These are phyloP conservation scores for Drosophila recens DNA, from an alignment of 2,888 invertebrate species.

Conservation along the genomic window DNA sequence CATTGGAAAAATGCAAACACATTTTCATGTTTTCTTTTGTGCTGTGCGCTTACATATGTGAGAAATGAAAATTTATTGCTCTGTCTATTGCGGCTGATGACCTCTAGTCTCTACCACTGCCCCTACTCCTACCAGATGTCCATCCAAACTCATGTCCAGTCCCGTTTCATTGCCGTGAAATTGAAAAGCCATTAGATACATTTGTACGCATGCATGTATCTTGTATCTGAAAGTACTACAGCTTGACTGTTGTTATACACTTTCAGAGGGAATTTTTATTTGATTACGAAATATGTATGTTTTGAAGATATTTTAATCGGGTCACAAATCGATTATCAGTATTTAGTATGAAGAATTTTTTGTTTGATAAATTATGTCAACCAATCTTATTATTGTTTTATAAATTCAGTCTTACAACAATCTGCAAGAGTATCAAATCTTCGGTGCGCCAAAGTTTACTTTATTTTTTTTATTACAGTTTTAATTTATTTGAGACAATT, in stretches of 20 bases:
- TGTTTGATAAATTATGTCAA: too few species aligned
- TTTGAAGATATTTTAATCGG: too few species aligned
- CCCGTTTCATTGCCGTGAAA: slow-evolving; percentile 52
- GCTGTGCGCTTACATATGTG: slow-evolving; percentile 19
- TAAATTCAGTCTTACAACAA: too few species aligned
- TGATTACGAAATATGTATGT: background rate
- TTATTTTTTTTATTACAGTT: slow-evolving; percentile 69
- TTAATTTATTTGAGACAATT: slow-evolving; percentile 79
- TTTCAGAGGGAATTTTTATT: background rate
- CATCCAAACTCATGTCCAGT: slow-evolving; percentile 10
- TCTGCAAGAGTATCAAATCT: background rate
- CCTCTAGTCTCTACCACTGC: background rate
- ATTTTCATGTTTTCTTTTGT: slow-evolving; percentile 5
- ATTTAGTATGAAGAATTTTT: too few species aligned
- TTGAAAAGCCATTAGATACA: slow-evolving; percentile 70
- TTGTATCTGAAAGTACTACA: slow-evolving; percentile 26
- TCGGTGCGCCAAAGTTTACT: background rate
- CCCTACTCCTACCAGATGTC: background rate
- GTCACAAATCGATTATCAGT: too few species aligned
- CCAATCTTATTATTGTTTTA: too few species aligned
- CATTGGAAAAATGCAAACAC: slow-evolving; percentile 61
- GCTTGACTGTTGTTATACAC: slow-evolving; percentile 4
- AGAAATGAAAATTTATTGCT: slow-evolving; percentile 33
- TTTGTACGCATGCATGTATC: slow-evolving; percentile 19
- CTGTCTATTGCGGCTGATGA: slow-evolving; percentile 20